phyloP scores from a whole-genome alignment of 2,797 vertebrate genomes.

The Ambastaia sidthimunki region DNA sequence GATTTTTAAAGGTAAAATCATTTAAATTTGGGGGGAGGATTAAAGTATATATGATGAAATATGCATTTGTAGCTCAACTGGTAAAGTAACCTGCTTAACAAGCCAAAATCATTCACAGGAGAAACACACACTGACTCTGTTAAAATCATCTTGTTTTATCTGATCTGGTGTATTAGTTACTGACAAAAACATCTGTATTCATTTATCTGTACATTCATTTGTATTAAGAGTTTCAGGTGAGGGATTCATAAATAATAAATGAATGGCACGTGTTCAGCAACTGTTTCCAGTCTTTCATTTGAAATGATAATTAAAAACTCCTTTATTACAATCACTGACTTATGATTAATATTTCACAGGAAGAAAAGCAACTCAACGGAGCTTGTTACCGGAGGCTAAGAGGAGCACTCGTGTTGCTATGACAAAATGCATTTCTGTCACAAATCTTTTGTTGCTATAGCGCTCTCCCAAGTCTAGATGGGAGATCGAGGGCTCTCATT shows the following conservation, averaged over 20 bases:
- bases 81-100: too few species aligned
- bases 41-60: too few species aligned
- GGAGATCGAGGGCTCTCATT: background rate
- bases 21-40: too few species aligned
- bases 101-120: too few species aligned
- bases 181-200: too few species aligned
- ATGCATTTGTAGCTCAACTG: too few species aligned
- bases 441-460: background rate
- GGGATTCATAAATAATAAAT: background rate
- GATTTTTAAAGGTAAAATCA: too few species aligned
- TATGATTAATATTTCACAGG: background rate
- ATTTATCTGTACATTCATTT: too few species aligned
- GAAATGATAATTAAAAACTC: background rate
- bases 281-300: background rate
- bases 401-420: constrained; percentile 20
- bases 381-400: constrained; percentile 9
- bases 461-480: background rate
- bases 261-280: background rate
- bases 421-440: constrained; percentile 21
- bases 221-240: too few species aligned
- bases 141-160: too few species aligned
- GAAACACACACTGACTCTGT: too few species aligned
- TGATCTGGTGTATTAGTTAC: too few species aligned
- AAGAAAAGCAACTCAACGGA: background rate
- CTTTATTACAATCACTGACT: constrained; percentile 19